A percentile compares a stretch with the other conserved stretches of the same genome.
phyloP scores from a whole-genome alignment of 2,113 vertebrate genomes.

The Sebastes schlegelii region DNA sequence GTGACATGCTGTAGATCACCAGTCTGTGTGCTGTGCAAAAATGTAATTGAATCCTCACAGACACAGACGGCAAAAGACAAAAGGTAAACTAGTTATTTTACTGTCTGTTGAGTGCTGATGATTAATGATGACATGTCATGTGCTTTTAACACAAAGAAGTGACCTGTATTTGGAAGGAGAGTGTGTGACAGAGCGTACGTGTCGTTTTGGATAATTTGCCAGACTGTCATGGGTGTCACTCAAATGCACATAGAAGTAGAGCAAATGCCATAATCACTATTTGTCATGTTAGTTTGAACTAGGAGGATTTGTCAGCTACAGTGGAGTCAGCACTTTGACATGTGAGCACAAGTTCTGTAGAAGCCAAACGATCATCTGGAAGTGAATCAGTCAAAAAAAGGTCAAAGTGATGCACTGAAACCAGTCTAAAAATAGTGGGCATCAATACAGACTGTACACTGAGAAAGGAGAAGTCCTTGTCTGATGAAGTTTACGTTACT shows the following conservation, averaged over 20 bases:
- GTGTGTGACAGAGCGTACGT: slow-evolving; percentile 26
- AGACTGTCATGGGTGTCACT: slow-evolving; percentile 1
- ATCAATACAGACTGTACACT: too few relatives aligned
- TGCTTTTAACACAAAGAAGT: background rate
- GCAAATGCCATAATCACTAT: background rate
- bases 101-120: background rate
- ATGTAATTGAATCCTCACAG: slow-evolving; percentile 4
- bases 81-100: background rate
- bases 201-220: background rate
- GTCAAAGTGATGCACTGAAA: background rate
- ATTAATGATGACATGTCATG: background rate
- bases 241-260: background rate
- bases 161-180: background rate
- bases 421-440: background rate
- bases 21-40: background rate
- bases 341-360: background rate
- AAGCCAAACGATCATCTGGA: background rate
- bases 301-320: background rate
- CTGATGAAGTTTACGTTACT: background rate
- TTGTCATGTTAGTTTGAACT: background rate
- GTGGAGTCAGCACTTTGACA: background rate
- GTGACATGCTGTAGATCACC: background rate
- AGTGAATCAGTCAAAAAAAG: background rate
- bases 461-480: background rate
- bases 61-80: background rate